phyloP scores from a whole-genome alignment of 2,797 vertebrate genomes.

The Xenentodon cancila region DNA sequence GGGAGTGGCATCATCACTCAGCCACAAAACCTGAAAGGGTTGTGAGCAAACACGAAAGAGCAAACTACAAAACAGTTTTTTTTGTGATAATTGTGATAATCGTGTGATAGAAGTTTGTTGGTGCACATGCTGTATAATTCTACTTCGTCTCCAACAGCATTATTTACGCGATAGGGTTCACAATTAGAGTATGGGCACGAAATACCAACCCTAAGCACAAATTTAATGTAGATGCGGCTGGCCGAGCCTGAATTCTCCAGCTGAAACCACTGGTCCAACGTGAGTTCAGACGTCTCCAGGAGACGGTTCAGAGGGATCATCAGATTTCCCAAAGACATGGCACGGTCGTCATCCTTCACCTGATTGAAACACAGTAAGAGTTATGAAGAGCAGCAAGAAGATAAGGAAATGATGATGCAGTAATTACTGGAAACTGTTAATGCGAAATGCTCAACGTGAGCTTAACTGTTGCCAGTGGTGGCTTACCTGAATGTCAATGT shows the following conservation, averaged over 20 bases:
- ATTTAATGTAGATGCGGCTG: constrained; percentile 89
- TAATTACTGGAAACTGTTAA: background rate
- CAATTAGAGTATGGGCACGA: background rate
- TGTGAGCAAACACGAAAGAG: background rate
- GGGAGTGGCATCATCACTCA: constrained; percentile 81
- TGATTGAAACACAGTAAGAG: constrained; percentile 46
- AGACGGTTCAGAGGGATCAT: constrained; percentile 85
- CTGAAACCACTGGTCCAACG: constrained; percentile 92
- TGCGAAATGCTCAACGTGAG: background rate
- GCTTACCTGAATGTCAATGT: constrained; percentile 89
- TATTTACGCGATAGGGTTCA: background rate
- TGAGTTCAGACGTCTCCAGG: constrained; percentile 82
- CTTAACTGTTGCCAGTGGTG: background rate
- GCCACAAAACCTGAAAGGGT: constrained; percentile 84
- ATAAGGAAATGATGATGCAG: too few relatives aligned
- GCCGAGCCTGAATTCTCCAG: constrained; percentile 85
- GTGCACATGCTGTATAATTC: background rate
- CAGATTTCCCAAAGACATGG: constrained; percentile 84
- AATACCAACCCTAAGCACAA: constrained; percentile 87
- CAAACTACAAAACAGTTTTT: background rate
- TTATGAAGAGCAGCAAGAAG: background rate
- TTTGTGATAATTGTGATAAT: background rate
- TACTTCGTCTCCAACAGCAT: too few relatives aligned
- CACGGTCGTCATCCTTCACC: constrained; percentile 92
- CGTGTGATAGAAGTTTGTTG: background rate